A percentile compares a stretch with the other conserved stretches of the same genome.
phyloP scores from a whole-genome alignment of 2,797 vertebrate species.

The Nyctibius grandis region DNA sequence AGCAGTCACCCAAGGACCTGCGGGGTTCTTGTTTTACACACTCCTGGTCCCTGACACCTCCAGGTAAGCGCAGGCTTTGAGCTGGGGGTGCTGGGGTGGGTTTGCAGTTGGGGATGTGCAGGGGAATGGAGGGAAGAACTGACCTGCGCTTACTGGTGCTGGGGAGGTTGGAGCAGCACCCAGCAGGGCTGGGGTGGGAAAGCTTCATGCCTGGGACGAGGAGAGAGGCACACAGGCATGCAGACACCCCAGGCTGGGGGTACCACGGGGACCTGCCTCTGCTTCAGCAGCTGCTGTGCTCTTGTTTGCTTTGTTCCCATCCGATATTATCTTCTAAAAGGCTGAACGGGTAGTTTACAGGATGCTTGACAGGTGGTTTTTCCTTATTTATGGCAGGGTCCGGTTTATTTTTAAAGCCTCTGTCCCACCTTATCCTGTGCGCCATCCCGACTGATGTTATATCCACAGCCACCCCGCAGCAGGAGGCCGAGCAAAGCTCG shows the following conservation, averaged over 20 bases:
- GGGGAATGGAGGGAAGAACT: not conserved
- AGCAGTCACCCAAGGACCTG: slow-evolving; percentile 19
- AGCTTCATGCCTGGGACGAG: not conserved
- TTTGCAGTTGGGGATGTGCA: not conserved
- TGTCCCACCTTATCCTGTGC: slow-evolving; percentile 38
- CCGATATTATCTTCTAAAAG: not conserved
- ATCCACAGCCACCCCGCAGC: not conserved
- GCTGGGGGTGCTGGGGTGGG: not conserved
- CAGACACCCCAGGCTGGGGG: not conserved
- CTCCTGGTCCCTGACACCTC: not conserved
- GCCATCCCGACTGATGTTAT: not conserved
- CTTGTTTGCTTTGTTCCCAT: not conserved
- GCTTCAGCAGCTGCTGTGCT: not conserved
- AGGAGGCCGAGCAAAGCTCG: not conserved
- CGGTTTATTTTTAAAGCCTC: not conserved
- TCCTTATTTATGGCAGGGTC: not conserved
- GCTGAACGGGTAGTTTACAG: not conserved
- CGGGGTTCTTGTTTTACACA: not conserved
- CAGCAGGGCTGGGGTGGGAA: not conserved
- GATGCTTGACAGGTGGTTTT: slow-evolving; percentile 34
- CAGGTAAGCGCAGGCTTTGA: slow-evolving; percentile 64
- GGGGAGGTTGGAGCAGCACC: not conserved
- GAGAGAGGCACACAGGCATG: not conserved
- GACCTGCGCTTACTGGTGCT: not conserved
- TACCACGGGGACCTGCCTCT: not conserved